Base-by-base conservation (phyloP, 2,797 vertebrate species). In the Pitangus sulphuratus region DNA sequence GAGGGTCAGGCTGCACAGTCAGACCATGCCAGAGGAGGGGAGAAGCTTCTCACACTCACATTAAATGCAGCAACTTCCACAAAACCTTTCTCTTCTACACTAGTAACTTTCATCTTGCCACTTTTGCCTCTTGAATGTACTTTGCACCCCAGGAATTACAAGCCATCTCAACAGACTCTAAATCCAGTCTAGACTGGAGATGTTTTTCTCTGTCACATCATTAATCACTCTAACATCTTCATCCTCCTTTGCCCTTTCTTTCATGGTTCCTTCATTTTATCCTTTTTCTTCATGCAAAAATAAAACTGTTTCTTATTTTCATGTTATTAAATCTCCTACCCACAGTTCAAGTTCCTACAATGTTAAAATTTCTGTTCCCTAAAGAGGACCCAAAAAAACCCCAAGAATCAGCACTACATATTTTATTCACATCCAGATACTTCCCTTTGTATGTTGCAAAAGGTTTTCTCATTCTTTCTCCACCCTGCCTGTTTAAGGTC, bases 91-190 rank as follows among this genome's bases (percentile, higher is more conserved):
- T 12, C 4, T 62, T 47, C 15, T 21, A 21, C 13, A 12, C 12
- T 11, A 9, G 11, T 4, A 40, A 84, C 78, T 4, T 58, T 56
- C 18, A 11, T 48, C 33, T 57, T 69, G 24, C 16, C 21, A 20
- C 44, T 71, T 87, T 20, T 58, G 26, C 28, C 4, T 53, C 47
- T 57, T 40, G 53, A 2, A 7, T 2, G 12, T 30, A 26, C 12
- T 65, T 70, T 66, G 71, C n/a, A 40, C 0, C 0, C 10, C 1
- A 0, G 30, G 18, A 15, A 37, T 53, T 57, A 64, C 37, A 11
- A 54, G 16, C 21, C 12, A 8, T 39, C 15, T 82, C 24, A 42
- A 30, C n/a, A 85, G 62, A 10, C 8, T 37, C 19, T 47, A 35
- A 25, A 71, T 18, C 21, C 66, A 75, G 24, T 31, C 19, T 30